These are phyloP conservation scores for Xanthorhoe designata DNA, from an alignment of 2,888 invertebrate genomes.

Conservation along the genomic window DNA sequence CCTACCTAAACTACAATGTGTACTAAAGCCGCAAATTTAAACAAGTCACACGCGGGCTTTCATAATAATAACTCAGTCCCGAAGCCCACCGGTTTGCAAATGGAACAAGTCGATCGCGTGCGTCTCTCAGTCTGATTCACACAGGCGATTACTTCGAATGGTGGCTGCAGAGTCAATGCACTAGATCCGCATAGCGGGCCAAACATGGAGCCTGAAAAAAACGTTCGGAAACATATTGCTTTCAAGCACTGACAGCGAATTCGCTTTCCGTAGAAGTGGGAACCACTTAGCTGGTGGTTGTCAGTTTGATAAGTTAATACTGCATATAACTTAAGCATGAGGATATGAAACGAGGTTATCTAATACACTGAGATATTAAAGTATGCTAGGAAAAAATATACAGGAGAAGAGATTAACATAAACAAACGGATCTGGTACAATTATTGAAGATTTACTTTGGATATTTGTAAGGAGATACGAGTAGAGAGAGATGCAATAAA, in stretches of 20 bases:
- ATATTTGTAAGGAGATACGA: too few relatives aligned
- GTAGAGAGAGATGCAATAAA: too few relatives aligned
- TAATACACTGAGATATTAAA: too few relatives aligned
- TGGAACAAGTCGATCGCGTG: slow-evolving; percentile 57
- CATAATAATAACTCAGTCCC: slow-evolving; percentile 26
- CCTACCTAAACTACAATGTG: too few relatives aligned
- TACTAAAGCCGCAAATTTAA: slow-evolving; percentile 4
- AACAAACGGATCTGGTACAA: too few relatives aligned
- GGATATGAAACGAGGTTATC: background rate
- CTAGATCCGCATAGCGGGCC: slow-evolving; percentile 63
- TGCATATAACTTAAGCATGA: background rate
- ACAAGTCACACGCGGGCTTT: slow-evolving; percentile 9
- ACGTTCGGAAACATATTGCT: slow-evolving; percentile 16
- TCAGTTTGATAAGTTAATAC: background rate
- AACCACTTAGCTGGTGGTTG: slow-evolving; percentile 6
- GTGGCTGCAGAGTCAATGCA: slow-evolving; percentile 45
- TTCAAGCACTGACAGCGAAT: slow-evolving; percentile 23
- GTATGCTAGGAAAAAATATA: background rate
- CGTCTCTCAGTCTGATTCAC: slow-evolving; percentile 79
- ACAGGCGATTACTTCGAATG: slow-evolving; percentile 51
- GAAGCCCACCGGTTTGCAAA: slow-evolving; percentile 37
- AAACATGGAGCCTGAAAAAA: slow-evolving; percentile 48
- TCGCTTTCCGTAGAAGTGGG: slow-evolving; percentile 19
- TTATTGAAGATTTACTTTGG: too few relatives aligned
- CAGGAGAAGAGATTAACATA: too few relatives aligned